Evolutionary conservation across 92 coral and sea anemone genomes (phyloP).

Genomic region (Palythoa caribaeorum): DNA sequence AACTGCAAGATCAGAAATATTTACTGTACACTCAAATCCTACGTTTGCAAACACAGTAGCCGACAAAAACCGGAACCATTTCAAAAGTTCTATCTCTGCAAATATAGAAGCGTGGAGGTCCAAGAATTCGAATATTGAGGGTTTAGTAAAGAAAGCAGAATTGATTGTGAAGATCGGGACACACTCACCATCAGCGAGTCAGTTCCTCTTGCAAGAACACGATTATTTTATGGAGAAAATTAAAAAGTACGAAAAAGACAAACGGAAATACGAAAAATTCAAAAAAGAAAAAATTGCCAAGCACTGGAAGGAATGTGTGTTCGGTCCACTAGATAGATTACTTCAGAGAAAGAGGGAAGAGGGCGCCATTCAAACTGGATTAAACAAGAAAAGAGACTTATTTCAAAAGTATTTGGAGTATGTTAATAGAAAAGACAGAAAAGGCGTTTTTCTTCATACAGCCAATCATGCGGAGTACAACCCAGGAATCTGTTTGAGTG

Average conservation of each 20-base stretch:
- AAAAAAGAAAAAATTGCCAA: constrained; percentile 24
- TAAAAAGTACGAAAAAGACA: constrained; percentile 4
- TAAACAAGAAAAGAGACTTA: constrained; percentile 10
- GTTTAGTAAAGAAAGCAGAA: neutral
- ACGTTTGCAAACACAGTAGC: neutral
- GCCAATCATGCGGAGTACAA: constrained; percentile 12
- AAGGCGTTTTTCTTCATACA: constrained; percentile 26
- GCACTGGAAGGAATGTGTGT: constrained; percentile 25
- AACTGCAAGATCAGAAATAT: neutral
- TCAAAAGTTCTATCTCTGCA: constrained; percentile 6
- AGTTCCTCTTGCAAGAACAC: constrained; percentile 6
- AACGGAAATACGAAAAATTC: neutral
- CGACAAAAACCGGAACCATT: neutral
- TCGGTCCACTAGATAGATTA: neutral
- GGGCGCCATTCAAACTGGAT: neutral
- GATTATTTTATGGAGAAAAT: neutral
- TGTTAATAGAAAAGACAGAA: constrained; percentile 9
- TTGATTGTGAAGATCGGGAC: neutral
- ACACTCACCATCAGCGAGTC: neutral
- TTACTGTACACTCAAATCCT: neutral
- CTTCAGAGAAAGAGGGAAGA: constrained; percentile 21
- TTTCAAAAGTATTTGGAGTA: constrained; percentile 32
- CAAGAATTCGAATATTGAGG: neutral
- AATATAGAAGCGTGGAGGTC: constrained; percentile 21
- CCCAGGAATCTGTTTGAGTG: neutral